Percentiles rank a stretch among this genome's conserved stretches.
Evolutionary conservation across 2,113 vertebrate genomes (phyloP).

Genomic region (Hystrix brachyura): DNA sequence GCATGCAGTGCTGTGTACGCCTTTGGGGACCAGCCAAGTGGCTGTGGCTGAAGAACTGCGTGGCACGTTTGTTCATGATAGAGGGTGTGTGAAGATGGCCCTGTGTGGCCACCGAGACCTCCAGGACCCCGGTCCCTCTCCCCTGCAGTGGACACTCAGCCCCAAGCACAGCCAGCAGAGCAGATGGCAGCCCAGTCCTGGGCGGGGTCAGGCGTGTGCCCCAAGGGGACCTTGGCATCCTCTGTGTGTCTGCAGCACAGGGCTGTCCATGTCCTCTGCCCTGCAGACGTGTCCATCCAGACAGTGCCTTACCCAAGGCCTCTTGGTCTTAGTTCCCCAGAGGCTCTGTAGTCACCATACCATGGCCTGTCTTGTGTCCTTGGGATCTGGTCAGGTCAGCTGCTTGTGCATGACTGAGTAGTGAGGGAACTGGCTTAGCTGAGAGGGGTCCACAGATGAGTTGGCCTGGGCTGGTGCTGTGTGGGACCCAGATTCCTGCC

Average conservation of each 20-base stretch:
- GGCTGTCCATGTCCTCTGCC: no score
- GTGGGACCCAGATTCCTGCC: not conserved
- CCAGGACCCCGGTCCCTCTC: not conserved
- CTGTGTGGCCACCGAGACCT: not conserved
- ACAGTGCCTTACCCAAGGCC: not conserved
- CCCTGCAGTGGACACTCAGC: not conserved
- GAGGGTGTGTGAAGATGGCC: not conserved
- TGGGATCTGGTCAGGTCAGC: not conserved
- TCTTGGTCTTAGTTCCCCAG: not conserved
- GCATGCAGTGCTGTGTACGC: not conserved
- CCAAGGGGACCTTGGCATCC: not conserved
- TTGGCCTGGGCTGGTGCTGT: not conserved
- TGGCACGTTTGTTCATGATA: not conserved
- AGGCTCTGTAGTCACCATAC: not conserved
- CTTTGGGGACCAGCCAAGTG: accelerated
- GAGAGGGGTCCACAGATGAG: not conserved
- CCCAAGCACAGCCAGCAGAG: not conserved
- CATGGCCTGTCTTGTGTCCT: not conserved
- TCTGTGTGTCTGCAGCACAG: not conserved
- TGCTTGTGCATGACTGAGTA: not conserved
- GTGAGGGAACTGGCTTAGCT: not conserved
- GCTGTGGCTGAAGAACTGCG: not conserved
- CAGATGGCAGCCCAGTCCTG: no score
- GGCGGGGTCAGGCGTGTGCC: not conserved
- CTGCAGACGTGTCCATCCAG: not conserved